Evolutionary conservation across 2,888 invertebrate species (phyloP).

Genomic region (Liodrosophila aerea): DNA sequence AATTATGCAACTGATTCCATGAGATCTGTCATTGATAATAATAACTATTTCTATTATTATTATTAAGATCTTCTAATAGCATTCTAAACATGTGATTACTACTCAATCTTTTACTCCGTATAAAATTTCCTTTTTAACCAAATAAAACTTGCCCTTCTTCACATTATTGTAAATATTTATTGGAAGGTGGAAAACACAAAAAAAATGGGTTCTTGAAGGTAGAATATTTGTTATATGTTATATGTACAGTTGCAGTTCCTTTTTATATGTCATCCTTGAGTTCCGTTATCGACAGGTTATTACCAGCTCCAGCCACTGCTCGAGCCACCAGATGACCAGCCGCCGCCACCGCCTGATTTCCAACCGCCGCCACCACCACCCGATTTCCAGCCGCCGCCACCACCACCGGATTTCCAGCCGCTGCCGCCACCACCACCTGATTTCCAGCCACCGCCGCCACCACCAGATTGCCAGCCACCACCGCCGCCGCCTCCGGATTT

Average conservation of each 20-base stretch:
- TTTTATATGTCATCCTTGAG: slow-evolving; percentile 1
- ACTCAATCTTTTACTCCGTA: too few species aligned
- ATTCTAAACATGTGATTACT: too few species aligned
- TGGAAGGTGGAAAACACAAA: slow-evolving; percentile 18
- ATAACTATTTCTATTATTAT: too few species aligned
- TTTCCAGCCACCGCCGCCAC: slow-evolving; percentile 32
- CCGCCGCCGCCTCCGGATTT: slow-evolving; percentile 33
- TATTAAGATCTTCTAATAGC: too few species aligned
- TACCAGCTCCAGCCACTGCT: slow-evolving; percentile 63
- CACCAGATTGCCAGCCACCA: slow-evolving; percentile 26
- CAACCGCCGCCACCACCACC: slow-evolving; percentile 38
- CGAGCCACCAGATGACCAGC: slow-evolving; percentile 30
- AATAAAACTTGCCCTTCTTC: not conserved
- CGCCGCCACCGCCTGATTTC: slow-evolving; percentile 31
- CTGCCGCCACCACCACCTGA: slow-evolving; percentile 27
- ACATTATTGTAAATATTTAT: slow-evolving; percentile 38
- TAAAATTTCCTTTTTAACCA: too few species aligned
- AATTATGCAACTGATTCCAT: too few species aligned
- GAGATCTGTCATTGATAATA: too few species aligned
- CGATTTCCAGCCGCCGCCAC: slow-evolving; percentile 41
- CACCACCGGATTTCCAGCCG: slow-evolving; percentile 25
- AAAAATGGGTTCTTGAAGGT: slow-evolving; percentile 9
- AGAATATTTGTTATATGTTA: slow-evolving; percentile 9
- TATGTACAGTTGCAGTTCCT: slow-evolving; percentile 33
- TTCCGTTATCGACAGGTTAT: not conserved